Conservation (phyloP, 1,140 invertebrate genomes). For the Apocrypta bakeri region DNA sequence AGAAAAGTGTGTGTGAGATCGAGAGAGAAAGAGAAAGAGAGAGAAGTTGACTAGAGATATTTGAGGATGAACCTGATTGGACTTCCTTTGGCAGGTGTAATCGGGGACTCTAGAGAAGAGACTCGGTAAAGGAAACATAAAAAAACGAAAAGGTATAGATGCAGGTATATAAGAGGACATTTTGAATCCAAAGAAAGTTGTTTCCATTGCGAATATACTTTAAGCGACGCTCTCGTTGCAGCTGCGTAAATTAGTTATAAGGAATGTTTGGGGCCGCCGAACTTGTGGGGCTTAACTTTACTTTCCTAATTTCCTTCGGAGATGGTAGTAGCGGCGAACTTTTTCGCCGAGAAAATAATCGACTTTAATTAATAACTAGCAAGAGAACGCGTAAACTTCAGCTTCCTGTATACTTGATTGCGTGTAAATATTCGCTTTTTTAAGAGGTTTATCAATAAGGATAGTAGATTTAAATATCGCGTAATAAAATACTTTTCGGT, state of each 20-base stretch:
- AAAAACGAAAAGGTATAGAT: not conserved
- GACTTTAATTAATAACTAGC: not conserved
- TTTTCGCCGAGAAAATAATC: not conserved
- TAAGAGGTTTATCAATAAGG: too few species aligned
- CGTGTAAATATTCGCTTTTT: not conserved
- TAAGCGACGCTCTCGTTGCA: not conserved
- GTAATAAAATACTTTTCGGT: too few species aligned
- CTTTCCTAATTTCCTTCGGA: not conserved
- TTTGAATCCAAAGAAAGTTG: not conserved
- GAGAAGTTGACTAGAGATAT: conserved; percentile 37
- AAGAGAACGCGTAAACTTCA: not conserved
- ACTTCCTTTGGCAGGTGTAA: not conserved
- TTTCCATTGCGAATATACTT: not conserved
- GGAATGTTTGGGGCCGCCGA: not conserved
- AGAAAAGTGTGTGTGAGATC: too few species aligned
- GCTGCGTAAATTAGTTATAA: conserved; percentile 6
- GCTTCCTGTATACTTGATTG: not conserved
- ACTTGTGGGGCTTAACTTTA: not conserved
- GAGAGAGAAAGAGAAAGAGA: conserved; percentile 53
- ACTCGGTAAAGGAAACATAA: not conserved
- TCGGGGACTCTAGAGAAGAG: not conserved
- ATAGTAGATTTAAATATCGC: too few species aligned
- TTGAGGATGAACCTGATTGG: conserved; percentile 27
- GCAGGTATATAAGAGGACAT: not conserved
- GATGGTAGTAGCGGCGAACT: not conserved